Percentiles rank a stretch among this genome's conserved stretches.
phyloP scores from a whole-genome alignment of 2,113 vertebrate genomes.

The Perca flavescens region DNA sequence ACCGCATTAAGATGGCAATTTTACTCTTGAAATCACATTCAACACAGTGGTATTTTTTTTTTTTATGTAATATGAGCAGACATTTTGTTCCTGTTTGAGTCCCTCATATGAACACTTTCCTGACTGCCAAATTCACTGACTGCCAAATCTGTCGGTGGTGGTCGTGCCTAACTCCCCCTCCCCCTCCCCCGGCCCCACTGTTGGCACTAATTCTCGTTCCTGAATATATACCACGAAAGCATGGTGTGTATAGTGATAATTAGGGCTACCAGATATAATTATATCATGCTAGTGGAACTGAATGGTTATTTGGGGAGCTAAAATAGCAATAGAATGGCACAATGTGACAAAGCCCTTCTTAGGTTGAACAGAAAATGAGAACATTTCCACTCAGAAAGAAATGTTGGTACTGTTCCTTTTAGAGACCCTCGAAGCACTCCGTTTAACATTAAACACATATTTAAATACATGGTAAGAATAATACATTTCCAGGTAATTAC shows the following conservation, averaged over 20 bases:
- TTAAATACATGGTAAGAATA: not conserved
- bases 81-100: constrained; percentile 31
- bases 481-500: not conserved
- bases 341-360: constrained; percentile 79
- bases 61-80: constrained; percentile 34
- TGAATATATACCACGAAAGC: constrained; percentile 38
- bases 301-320: constrained; percentile 23
- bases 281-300: constrained; percentile 25
- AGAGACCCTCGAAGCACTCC: constrained; percentile 7
- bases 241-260: constrained; percentile 38
- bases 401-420: constrained; percentile 46
- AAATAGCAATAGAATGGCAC: constrained; percentile 65
- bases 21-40: constrained; percentile 22
- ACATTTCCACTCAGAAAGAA: constrained; percentile 51
- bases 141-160: constrained; percentile 5
- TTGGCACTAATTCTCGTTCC: constrained; percentile 33
- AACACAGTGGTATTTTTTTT: constrained; percentile 1
- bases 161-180: not conserved
- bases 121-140: constrained; percentile 12
- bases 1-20: constrained; percentile 26
- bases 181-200: not conserved
- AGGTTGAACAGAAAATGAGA: constrained; percentile 63
- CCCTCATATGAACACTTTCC: not conserved
- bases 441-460: not conserved
- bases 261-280: constrained; percentile 35